Conservation (phyloP, 1,140 invertebrate genomes). For the Leucophenga varia region DNA sequence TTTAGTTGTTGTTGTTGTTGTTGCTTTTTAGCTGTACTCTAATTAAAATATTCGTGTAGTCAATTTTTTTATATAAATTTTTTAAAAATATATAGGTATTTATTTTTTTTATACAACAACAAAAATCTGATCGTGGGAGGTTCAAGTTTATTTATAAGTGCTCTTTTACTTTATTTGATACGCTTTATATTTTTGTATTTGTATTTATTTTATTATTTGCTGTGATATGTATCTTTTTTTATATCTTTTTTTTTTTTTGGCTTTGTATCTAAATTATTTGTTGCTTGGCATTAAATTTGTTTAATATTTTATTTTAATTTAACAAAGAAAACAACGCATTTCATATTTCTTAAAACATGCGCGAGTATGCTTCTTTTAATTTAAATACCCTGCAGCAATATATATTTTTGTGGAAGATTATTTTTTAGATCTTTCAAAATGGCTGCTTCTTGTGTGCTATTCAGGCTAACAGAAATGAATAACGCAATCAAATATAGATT, state of each 20-base stretch:
- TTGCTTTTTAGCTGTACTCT: constrained; percentile 48
- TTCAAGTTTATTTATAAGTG: no score
- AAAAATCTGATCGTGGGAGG: constrained; percentile 11
- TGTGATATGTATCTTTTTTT: constrained; percentile 6
- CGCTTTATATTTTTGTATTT: neutral
- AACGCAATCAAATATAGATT: no score
- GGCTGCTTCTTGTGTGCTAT: no score
- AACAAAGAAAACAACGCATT: constrained; percentile 1
- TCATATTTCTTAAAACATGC: neutral
- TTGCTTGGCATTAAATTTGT: neutral
- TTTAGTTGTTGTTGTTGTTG: constrained; percentile 23
- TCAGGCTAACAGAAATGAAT: no score
- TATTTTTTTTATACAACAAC: constrained; percentile 21
- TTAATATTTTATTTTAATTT: constrained; percentile 3
- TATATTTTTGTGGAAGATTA: neutral
- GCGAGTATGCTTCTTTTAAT: no score
- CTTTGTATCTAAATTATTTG: constrained; percentile 1
- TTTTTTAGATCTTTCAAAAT: no score
- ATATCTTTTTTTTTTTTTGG: neutral
- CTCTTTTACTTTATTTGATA: no score
- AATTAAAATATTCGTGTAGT: constrained; percentile 51
- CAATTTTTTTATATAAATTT: constrained; percentile 20
- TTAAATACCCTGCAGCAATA: no score
- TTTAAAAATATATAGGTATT: constrained; percentile 5
- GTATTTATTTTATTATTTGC: constrained; percentile 1